Evolutionary conservation across 2,888 invertebrate genomes (phyloP).

Genomic region (Marasmarcha lunaedactyla): DNA sequence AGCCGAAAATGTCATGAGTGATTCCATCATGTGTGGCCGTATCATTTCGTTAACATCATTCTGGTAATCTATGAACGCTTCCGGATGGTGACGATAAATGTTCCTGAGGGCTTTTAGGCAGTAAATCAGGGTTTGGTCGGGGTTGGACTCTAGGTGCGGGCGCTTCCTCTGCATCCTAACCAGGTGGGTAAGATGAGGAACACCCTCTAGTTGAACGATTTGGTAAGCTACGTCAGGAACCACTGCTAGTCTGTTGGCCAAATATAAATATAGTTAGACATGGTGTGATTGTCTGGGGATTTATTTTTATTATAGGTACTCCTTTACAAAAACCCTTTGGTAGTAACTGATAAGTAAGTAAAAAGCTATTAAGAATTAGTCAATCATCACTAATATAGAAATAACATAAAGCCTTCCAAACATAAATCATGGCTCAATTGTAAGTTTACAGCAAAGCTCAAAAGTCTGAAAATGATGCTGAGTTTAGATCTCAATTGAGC

Average conservation of each 20-base stretch:
- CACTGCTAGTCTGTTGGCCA: slow-evolving; percentile 70
- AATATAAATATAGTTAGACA: not conserved
- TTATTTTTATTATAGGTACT: no score
- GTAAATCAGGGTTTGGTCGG: slow-evolving; percentile 56
- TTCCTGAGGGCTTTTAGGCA: slow-evolving; percentile 55
- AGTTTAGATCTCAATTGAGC: no score
- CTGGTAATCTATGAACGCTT: slow-evolving; percentile 41
- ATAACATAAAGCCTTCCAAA: no score
- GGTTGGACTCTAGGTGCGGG: slow-evolving; percentile 40
- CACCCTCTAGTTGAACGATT: slow-evolving; percentile 77
- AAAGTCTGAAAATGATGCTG: no score
- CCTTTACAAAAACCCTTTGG: no score
- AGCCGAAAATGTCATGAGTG: slow-evolving; percentile 82
- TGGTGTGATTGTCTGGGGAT: no score
- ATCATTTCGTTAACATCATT: slow-evolving; percentile 80
- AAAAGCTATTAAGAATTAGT: no score
- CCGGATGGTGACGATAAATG: slow-evolving; percentile 54
- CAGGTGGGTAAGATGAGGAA: slow-evolving; percentile 74
- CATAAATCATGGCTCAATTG: no score
- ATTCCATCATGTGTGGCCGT: slow-evolving; percentile 80
- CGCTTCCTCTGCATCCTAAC: slow-evolving; percentile 70
- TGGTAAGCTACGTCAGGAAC: slow-evolving; percentile 76
- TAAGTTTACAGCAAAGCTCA: no score
- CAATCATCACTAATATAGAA: no score
- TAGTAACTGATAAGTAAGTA: no score